phyloP scores from a whole-genome alignment of 23 tunicate species.

The Halocynthia aurantium region DNA sequence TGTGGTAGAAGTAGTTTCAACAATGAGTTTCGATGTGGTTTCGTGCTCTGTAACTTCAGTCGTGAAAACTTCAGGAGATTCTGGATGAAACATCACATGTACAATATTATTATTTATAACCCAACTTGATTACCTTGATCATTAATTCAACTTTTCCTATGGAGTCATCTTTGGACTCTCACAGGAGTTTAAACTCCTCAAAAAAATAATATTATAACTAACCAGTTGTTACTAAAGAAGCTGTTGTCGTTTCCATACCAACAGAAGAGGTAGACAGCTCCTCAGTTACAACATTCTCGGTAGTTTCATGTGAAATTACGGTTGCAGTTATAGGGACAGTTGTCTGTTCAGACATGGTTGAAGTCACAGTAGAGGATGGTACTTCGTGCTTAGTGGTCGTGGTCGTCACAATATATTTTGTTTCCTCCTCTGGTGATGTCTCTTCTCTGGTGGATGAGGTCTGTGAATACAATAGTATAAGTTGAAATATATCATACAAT shows the following conservation, averaged over 20 bases:
- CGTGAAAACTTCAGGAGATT: neutral
- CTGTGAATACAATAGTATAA: neutral
- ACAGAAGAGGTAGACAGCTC: slow-evolving; percentile 5
- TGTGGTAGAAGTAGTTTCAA: slow-evolving; percentile 3
- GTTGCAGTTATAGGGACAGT: neutral
- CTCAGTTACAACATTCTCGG: neutral
- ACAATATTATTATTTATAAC: too few species aligned
- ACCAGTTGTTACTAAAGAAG: neutral
- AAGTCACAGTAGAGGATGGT: slow-evolving; percentile 1
- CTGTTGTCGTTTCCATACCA: slow-evolving; percentile 21
- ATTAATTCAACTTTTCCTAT: too few species aligned
- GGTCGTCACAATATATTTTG: slow-evolving; percentile 13
- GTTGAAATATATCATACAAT: too few species aligned
- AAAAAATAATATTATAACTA: too few species aligned
- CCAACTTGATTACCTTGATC: too few species aligned
- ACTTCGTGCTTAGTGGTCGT: slow-evolving; percentile 29
- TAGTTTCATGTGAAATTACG: neutral
- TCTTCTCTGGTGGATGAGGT: neutral
- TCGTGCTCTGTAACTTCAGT: neutral
- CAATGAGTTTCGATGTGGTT: neutral
- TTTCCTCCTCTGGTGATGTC: slow-evolving; percentile 12
- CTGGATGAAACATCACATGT: too few species aligned
- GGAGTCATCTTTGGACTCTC: too few species aligned
- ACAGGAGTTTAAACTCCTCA: too few species aligned
- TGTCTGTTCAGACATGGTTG: slow-evolving; percentile 2